A percentile compares a stretch with the other conserved stretches of the same genome.
Conservation (phyloP, 2,113 vertebrate species). For the Pelmatolapia mariae region DNA sequence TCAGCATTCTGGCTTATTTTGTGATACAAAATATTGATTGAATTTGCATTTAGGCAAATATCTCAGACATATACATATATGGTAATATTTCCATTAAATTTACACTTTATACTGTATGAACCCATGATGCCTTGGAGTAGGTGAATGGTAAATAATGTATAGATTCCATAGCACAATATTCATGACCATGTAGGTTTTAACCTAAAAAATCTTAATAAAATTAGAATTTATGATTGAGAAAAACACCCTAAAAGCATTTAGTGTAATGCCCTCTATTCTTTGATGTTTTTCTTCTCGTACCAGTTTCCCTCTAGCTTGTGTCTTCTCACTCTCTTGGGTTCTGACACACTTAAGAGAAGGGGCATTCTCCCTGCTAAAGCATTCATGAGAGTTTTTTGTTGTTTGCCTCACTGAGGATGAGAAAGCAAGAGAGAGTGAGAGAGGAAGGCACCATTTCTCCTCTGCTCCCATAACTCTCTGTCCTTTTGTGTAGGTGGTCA, state of each 20-base stretch:
- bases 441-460: background rate
- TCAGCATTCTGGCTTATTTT: background rate
- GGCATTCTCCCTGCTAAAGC: conserved; percentile 41
- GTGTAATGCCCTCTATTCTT: background rate
- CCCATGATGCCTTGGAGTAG: background rate
- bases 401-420: conserved; percentile 21
- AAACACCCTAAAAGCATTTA: background rate
- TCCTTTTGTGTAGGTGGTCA: conserved; percentile 26
- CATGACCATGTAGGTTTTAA: background rate
- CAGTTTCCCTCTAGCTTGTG: background rate
- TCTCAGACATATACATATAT: background rate
- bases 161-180: background rate
- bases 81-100: background rate
- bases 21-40: background rate
- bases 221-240: background rate
- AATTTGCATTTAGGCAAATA: background rate
- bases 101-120: background rate
- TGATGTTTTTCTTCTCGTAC: background rate
- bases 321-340: conserved; percentile 37
- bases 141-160: background rate
- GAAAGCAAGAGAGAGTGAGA: background rate
- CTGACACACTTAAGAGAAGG: conserved; percentile 50
- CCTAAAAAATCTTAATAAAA: background rate
- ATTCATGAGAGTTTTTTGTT: conserved; percentile 50
- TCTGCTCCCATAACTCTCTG: background rate